phyloP scores from a whole-genome alignment of 1,140 invertebrate genomes.

The Drosophila littoralis region DNA sequence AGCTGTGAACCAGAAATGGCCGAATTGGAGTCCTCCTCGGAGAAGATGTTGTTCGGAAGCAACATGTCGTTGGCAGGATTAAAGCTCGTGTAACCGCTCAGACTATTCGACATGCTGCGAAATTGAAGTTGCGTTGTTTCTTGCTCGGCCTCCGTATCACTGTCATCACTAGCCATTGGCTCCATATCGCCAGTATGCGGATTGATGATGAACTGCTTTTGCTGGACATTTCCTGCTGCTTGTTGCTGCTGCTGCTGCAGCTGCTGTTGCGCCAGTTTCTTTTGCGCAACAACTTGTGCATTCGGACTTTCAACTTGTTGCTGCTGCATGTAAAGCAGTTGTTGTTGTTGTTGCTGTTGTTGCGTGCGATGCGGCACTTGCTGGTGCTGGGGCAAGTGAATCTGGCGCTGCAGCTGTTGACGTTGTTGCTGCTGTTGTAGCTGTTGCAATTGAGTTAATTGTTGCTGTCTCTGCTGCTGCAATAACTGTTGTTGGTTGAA shows the following conservation, averaged over 20 bases:
- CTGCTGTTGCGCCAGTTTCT: constrained; percentile 33
- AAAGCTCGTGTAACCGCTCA: constrained; percentile 77
- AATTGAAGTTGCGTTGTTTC: constrained; percentile 70
- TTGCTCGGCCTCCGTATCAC: constrained; percentile 84
- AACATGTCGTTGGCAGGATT: constrained; percentile 85
- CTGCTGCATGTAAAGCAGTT: constrained; percentile 50
- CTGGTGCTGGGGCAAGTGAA: constrained; percentile 42
- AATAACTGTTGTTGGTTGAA: constrained; percentile 55
- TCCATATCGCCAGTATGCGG: constrained; percentile 94
- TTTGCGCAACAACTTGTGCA: constrained; percentile 26
- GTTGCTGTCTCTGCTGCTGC: constrained; percentile 42
- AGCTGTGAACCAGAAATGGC: constrained; percentile 60
- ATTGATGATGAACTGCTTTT: constrained; percentile 92
- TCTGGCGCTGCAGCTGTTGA: constrained; percentile 43
- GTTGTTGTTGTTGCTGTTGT: constrained; percentile 20
- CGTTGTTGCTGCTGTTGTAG: constrained; percentile 63
- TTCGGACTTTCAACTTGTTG: constrained; percentile 36
- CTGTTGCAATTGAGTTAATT: constrained; percentile 43
- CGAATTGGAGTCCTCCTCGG: constrained; percentile 86
- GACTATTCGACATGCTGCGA: constrained; percentile 50
- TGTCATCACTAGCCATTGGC: constrained; percentile 89
- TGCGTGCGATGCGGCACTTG: constrained; percentile 20
- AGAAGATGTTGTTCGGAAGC: constrained; percentile 87
- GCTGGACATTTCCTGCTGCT: constrained; percentile 79
- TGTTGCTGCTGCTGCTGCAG: constrained; percentile 50